Conservation (phyloP, 1,140 invertebrate genomes). For the Hestina assimilis region DNA sequence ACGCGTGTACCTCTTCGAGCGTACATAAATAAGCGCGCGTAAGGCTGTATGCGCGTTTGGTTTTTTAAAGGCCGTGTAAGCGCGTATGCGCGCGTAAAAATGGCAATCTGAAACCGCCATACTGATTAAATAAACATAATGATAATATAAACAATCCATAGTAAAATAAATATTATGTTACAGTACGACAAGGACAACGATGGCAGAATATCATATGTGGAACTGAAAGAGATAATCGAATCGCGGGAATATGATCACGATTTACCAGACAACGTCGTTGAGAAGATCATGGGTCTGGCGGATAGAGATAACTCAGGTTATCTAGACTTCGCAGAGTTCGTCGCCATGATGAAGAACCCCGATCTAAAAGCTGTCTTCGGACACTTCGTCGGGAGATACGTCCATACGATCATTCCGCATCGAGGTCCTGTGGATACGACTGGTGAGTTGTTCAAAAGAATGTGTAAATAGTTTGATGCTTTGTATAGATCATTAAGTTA, state of each 20-base stretch:
- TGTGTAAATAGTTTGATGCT: background rate
- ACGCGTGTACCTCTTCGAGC: too few species aligned
- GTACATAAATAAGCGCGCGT: too few species aligned
- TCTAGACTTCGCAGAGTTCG: slow-evolving; percentile 88
- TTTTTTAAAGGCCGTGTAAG: too few species aligned
- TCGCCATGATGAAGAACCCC: slow-evolving; percentile 85
- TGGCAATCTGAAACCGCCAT: too few species aligned
- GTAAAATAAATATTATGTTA: slow-evolving; percentile 52
- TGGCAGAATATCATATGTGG: slow-evolving; percentile 84
- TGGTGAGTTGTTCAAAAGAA: slow-evolving; percentile 37
- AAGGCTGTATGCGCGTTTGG: too few species aligned
- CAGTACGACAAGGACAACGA: slow-evolving; percentile 88
- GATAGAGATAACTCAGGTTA: slow-evolving; percentile 86
- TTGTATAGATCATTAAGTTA: too few species aligned
- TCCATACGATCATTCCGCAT: slow-evolving; percentile 77
- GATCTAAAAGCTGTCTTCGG: slow-evolving; percentile 81
- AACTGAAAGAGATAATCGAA: slow-evolving; percentile 84
- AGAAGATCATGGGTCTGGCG: slow-evolving; percentile 83
- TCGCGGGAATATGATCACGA: slow-evolving; percentile 82
- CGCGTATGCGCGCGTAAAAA: too few species aligned
- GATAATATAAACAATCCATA: too few species aligned
- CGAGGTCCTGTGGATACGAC: slow-evolving; percentile 66
- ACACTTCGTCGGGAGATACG: slow-evolving; percentile 78
- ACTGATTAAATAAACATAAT: too few species aligned
- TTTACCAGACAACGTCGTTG: slow-evolving; percentile 85